Conservation (phyloP, 2,797 vertebrate species). For the Austrolebias charrua region DNA sequence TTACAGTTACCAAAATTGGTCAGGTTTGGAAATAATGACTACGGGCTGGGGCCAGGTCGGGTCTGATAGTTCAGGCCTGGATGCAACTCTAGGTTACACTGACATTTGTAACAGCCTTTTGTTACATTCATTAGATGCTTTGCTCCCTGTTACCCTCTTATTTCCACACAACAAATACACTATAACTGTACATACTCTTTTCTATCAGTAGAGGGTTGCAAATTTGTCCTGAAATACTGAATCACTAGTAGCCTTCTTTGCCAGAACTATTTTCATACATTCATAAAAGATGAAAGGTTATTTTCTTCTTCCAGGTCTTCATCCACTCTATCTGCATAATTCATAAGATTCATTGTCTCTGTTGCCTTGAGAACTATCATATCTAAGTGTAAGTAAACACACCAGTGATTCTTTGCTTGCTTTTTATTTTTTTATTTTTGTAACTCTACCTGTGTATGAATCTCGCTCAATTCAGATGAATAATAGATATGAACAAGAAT, state of each 20-base stretch:
- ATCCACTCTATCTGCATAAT: conserved; percentile 39
- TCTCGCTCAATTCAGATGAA: conserved; percentile 50
- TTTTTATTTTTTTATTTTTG: no score
- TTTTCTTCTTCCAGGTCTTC: conserved; percentile 40
- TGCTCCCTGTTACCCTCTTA: not conserved
- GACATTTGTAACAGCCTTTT: no score
- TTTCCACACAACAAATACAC: not conserved
- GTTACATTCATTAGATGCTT: not conserved
- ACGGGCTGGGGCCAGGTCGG: no score
- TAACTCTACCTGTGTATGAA: conserved; percentile 21
- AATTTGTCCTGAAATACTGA: conserved; percentile 36
- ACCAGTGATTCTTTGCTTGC: conserved; percentile 26
- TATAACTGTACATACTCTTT: conserved; percentile 5
- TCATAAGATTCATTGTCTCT: conserved; percentile 43
- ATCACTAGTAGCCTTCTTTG: conserved; percentile 46
- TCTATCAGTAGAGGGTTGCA: conserved; percentile 8
- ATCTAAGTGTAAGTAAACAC: conserved; percentile 53
- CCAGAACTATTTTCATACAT: conserved; percentile 36
- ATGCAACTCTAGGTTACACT: no score
- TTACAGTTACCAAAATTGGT: no score
- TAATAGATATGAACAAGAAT: conserved; percentile 59
- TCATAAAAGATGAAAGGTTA: conserved; percentile 54
- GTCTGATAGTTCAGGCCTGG: no score
- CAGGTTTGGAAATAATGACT: no score
- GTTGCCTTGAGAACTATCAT: conserved; percentile 32